Evolutionary conservation across 2,797 vertebrate species (phyloP), one percentile per base, ranked within the genome.

Genomic region (Delichon dasypus): DNA sequence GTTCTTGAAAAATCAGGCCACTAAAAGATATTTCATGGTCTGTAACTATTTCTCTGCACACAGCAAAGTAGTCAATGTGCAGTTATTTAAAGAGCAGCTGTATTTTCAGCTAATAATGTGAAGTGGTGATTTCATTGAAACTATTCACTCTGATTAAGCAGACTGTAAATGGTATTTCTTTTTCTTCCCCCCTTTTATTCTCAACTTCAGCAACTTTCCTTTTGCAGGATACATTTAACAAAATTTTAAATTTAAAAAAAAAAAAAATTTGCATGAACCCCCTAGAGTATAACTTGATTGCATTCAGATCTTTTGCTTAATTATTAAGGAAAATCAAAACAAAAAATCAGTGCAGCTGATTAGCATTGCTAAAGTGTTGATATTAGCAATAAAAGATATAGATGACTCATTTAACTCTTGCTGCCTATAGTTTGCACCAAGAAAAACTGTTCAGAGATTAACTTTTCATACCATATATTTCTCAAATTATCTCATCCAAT

Each of bases 281-380:
- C 97, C 96, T 97, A 94, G 94, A 87, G 97, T 82, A 97, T 93
- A 97, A 97, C 95, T 94, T 98, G 98, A 98, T 98, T 98, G 97
- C 97, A 97, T 97, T 97, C 93, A 96, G 79, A 96, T 97, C 95
- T 97, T 97, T 97, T 93, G 95, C 97, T 96, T 98, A 98, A 98
- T 98, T 97, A 98, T 97, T 96, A 97, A 77, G 95, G 91, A 97
- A 97, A 98, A 97, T 98, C 96, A 97, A 98, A 98, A 97, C 97
- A 97, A 95, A 97, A 98, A 98, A 98, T 98, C 97, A 98, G 97
- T 91, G 88, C 30, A 92, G 87, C 97, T 98, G 96, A 98, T 98
- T 98, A 98, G 97, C 97, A 97, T 94, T 97, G 97, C 97, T 97
- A 58, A 98, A 97, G 94, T 96, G 96, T 95, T 97, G 83, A 88